A percentile compares a stretch with the other conserved stretches of the same genome.
Evolutionary conservation across 2,113 vertebrate species (phyloP).

Genomic region (Pterophyllum scalare): DNA sequence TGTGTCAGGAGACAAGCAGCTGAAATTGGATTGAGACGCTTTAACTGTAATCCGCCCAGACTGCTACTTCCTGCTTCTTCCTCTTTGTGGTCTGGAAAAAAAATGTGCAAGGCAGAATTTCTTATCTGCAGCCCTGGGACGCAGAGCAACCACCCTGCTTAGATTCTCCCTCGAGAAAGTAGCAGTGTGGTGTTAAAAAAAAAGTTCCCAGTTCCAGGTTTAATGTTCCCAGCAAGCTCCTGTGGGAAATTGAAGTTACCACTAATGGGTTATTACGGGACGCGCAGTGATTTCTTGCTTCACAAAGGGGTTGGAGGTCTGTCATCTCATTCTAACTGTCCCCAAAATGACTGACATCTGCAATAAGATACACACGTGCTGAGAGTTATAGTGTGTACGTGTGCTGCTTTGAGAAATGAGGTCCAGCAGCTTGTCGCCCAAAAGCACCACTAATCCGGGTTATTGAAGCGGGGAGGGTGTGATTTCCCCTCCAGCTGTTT

Average conservation of each 20-base stretch:
- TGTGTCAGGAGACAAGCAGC: neutral
- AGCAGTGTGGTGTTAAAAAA: neutral
- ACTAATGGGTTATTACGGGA: constrained; percentile 54
- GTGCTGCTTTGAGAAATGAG: neutral
- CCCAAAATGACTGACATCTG: constrained; percentile 37
- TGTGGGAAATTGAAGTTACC: constrained; percentile 56
- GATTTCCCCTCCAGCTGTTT: constrained; percentile 9
- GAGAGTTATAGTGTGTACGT: neutral
- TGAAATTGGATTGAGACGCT: neutral
- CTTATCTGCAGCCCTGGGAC: neutral
- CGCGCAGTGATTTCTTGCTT: constrained; percentile 40
- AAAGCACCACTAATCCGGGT: neutral
- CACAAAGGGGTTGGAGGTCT: constrained; percentile 40
- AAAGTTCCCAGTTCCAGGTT: constrained; percentile 30
- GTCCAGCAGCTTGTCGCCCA: constrained; percentile 32
- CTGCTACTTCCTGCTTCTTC: constrained; percentile 1
- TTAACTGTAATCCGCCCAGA: neutral
- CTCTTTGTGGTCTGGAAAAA: neutral
- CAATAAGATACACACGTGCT: constrained; percentile 7
- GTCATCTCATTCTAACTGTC: constrained; percentile 55
- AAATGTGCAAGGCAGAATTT: neutral
- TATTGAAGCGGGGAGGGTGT: neutral
- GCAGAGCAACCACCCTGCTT: neutral
- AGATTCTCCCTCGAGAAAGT: neutral
- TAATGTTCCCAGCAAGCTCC: constrained; percentile 49